A percentile compares a stretch with the other conserved stretches of the same genome.
phyloP scores from a whole-genome alignment of 2,113 vertebrate genomes.

The Geococcyx californianus region DNA sequence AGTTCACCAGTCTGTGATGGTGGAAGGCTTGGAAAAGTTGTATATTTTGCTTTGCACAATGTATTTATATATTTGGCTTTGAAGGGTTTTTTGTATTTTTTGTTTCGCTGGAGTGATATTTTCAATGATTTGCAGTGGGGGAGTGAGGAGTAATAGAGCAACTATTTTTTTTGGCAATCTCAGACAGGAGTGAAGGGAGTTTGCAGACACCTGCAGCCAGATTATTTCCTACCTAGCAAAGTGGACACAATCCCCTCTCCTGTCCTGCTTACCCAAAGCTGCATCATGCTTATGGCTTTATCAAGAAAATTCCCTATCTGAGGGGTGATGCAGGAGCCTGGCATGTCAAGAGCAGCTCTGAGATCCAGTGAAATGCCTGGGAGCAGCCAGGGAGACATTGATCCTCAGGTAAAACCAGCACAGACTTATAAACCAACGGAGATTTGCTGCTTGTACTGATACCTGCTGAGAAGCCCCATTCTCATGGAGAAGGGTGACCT shows the following conservation, averaged over 20 bases:
- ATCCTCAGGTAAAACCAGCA: not conserved
- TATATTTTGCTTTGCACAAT: not conserved
- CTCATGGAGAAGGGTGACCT: not conserved
- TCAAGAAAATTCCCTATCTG: not conserved
- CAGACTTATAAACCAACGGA: not conserved
- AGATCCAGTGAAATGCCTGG: not conserved
- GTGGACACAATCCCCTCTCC: accelerated
- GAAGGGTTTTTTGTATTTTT: not conserved
- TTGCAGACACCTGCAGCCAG: not conserved
- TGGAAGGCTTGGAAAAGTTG: not conserved
- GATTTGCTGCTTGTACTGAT: not conserved
- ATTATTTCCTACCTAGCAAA: not conserved
- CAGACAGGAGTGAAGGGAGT: not conserved
- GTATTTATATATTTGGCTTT: not conserved
- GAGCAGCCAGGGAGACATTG: not conserved
- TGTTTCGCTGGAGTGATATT: not conserved
- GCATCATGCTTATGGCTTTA: not conserved
- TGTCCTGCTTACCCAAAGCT: accelerated
- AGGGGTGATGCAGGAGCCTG: accelerated
- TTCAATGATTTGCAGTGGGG: not conserved
- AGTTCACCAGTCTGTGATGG: not conserved
- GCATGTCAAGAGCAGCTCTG: not conserved
- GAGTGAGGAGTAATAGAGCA: not conserved
- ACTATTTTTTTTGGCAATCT: not conserved
- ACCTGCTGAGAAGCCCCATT: not conserved